Conservation (phyloP, 2,888 invertebrate species). For the Smittia aterrima region DNA sequence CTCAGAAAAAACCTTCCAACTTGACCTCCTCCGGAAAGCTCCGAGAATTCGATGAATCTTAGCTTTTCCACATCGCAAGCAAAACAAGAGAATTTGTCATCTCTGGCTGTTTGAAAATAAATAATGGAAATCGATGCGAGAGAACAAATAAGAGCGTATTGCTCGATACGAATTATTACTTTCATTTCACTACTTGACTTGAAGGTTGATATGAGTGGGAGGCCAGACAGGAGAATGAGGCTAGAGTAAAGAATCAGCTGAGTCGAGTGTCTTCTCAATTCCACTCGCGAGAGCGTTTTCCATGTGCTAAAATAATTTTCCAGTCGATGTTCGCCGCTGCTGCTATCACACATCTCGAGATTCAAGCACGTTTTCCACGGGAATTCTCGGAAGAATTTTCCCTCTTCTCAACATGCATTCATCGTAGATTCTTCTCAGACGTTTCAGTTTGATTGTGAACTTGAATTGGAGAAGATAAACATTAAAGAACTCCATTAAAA, state of each 20-base stretch:
- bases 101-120: too few relatives aligned
- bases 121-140: too few relatives aligned
- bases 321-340: neutral
- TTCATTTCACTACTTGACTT: neutral
- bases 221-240: too few relatives aligned
- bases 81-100: too few relatives aligned
- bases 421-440: conserved; percentile 13
- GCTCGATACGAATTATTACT: too few relatives aligned
- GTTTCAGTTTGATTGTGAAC: conserved; percentile 37
- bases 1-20: too few relatives aligned
- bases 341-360: neutral
- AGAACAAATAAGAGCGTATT: too few relatives aligned
- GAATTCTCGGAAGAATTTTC: neutral
- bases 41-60: too few relatives aligned
- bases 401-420: neutral
- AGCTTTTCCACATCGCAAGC: too few relatives aligned
- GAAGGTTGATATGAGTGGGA: neutral
- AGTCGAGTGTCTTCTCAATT: neutral
- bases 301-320: neutral
- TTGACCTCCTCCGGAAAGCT: too few relatives aligned
- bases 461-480: conserved; percentile 32
- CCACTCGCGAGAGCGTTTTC: neutral
- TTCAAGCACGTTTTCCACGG: neutral
- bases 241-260: neutral
- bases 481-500: conserved; percentile 6